phyloP scores from a whole-genome alignment of 2,797 vertebrate species.

The Bufotes viridis region DNA sequence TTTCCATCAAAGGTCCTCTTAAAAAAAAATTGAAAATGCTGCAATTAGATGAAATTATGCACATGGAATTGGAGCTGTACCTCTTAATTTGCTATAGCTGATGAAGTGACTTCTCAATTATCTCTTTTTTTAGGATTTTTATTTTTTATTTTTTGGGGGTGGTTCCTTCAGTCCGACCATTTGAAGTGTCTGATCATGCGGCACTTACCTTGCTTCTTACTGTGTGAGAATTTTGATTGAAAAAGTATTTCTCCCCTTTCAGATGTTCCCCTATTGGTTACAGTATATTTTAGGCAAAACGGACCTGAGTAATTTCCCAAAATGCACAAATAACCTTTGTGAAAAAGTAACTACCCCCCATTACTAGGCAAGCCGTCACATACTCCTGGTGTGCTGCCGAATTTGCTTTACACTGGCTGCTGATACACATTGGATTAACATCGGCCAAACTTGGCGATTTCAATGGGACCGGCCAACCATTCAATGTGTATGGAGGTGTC shows the following conservation, averaged over 20 bases:
- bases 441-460: too few species aligned
- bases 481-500: too few species aligned
- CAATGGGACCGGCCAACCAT: too few species aligned
- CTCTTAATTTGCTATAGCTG: neutral
- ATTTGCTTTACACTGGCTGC: too few species aligned
- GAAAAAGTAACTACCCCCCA: neutral
- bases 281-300: neutral
- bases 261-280: neutral
- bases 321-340: neutral
- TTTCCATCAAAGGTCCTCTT: neutral
- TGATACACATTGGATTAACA: too few species aligned
- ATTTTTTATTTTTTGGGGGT: too few species aligned
- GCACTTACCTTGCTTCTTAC: neutral
- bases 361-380: neutral
- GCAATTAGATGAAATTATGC: constrained; percentile 8
- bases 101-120: constrained; percentile 9
- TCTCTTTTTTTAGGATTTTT: neutral
- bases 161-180: neutral
- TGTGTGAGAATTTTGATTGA: neutral
- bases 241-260: neutral
- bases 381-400: too few species aligned
- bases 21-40: neutral
- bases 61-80: neutral
- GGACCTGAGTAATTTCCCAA: neutral
- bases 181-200: neutral